Evolutionary conservation across 2,888 invertebrate species (phyloP).

Genomic region (Rhagonycha fulva): DNA sequence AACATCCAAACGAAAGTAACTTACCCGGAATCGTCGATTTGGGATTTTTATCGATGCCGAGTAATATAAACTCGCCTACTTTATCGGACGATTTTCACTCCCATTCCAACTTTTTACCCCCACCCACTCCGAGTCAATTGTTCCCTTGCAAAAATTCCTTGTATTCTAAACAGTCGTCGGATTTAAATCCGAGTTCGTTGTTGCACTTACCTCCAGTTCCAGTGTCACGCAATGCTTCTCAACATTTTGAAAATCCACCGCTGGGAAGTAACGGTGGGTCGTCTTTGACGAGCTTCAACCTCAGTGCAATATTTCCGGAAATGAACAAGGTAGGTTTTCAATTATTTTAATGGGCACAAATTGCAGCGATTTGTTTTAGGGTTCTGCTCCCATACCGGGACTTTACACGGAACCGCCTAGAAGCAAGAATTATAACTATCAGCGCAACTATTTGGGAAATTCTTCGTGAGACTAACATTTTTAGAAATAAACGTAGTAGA

Average conservation of each 20-base stretch:
- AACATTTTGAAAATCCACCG: slow-evolving; percentile 49
- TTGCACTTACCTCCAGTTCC: slow-evolving; percentile 44
- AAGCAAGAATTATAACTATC: slow-evolving; percentile 30
- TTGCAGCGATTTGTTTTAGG: slow-evolving; percentile 25
- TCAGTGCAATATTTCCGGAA: slow-evolving; percentile 84
- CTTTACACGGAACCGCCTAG: slow-evolving; percentile 32
- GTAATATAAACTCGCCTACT: slow-evolving; percentile 52
- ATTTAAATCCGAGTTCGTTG: slow-evolving; percentile 40
- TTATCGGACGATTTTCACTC: slow-evolving; percentile 54
- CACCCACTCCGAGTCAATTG: slow-evolving; percentile 44
- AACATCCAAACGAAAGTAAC: slow-evolving; percentile 38
- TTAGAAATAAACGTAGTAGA: too few relatives aligned
- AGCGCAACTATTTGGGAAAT: slow-evolving; percentile 31
- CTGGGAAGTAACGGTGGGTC: slow-evolving; percentile 53
- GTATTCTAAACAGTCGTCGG: slow-evolving; percentile 46
- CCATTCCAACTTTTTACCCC: slow-evolving; percentile 49
- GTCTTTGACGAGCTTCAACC: slow-evolving; percentile 76
- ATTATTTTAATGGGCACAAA: neutral
- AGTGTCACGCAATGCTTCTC: slow-evolving; percentile 35
- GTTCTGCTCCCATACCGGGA: slow-evolving; percentile 31
- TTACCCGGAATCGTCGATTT: slow-evolving; percentile 49
- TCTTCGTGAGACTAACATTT: slow-evolving; percentile 13
- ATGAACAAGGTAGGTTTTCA: slow-evolving; percentile 61
- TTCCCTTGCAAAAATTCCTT: slow-evolving; percentile 53
- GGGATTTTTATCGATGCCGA: slow-evolving; percentile 51